Percentiles rank a stretch among this genome's conserved stretches.
phyloP scores from a whole-genome alignment of 2,113 vertebrate genomes.

The Balaeniceps rex region DNA sequence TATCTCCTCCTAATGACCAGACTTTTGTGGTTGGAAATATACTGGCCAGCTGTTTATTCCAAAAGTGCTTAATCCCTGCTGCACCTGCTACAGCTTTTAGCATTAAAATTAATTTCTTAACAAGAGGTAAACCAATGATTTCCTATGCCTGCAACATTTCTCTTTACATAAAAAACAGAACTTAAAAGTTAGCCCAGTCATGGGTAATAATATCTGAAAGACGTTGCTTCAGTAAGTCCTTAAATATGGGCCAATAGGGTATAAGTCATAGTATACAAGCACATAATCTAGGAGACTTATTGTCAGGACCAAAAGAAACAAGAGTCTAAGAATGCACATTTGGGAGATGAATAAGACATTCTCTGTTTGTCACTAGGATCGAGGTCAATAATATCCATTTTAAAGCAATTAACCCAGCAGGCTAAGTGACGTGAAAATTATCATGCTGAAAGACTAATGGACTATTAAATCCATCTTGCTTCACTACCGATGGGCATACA shows the following conservation, averaged over 20 bases:
- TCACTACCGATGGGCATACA: neutral
- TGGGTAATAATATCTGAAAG: neutral
- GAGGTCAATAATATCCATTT: slow-evolving; percentile 60
- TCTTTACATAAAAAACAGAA: neutral
- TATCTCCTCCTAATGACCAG: neutral
- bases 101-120: neutral
- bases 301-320: slow-evolving; percentile 26
- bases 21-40: neutral
- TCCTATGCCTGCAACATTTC: neutral
- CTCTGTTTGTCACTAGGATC: slow-evolving; percentile 35
- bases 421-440: slow-evolving; percentile 43
- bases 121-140: neutral
- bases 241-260: neutral
- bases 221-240: neutral
- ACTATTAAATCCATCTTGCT: slow-evolving; percentile 29
- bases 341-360: slow-evolving; percentile 31
- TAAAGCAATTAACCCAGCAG: slow-evolving; percentile 56
- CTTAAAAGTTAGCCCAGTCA: neutral
- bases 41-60: slow-evolving; percentile 2
- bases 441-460: slow-evolving; percentile 31
- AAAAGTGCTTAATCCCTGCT: slow-evolving; percentile 25
- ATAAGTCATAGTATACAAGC: slow-evolving; percentile 36
- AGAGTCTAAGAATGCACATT: slow-evolving; percentile 40
- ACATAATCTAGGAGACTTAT: slow-evolving; percentile 15
- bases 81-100: slow-evolving; percentile 7